A percentile compares a stretch with the other conserved stretches of the same genome.
phyloP scores from a whole-genome alignment of 2,888 invertebrate genomes.

The Diaprepes abbreviatus region DNA sequence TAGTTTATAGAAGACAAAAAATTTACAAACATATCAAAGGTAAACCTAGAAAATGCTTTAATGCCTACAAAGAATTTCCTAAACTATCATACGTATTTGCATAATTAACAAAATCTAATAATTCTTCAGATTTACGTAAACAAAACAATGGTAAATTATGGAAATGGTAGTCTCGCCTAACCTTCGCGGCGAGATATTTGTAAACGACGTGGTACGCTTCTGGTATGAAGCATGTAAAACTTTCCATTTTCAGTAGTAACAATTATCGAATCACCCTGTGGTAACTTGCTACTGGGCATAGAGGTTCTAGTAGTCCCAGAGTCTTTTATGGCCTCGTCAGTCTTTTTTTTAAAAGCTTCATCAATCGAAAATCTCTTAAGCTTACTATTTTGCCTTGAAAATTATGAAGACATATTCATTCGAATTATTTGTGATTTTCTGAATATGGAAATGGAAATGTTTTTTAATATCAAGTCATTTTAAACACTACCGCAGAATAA shows the following conservation, averaged over 20 bases:
- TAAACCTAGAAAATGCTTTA: no score
- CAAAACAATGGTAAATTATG: slow-evolving; percentile 87
- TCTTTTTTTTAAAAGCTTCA: slow-evolving; percentile 88
- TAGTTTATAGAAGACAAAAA: no score
- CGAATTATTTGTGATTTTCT: background rate
- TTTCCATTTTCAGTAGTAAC: slow-evolving; percentile 68
- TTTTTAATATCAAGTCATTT: slow-evolving; percentile 13
- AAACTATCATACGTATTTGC: no score
- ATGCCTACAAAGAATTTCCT: no score
- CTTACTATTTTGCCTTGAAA: slow-evolving; percentile 47
- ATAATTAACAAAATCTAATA: slow-evolving; percentile 10
- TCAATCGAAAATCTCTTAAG: slow-evolving; percentile 80
- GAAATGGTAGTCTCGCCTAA: slow-evolving; percentile 87
- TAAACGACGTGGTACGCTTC: slow-evolving; percentile 92
- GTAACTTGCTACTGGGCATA: slow-evolving; percentile 71
- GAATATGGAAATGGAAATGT: slow-evolving; percentile 6
- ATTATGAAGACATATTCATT: slow-evolving; percentile 43
- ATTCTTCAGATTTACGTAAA: slow-evolving; percentile 74
- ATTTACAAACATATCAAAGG: no score
- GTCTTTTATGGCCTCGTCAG: slow-evolving; percentile 84
- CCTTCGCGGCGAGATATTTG: slow-evolving; percentile 89
- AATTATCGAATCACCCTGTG: slow-evolving; percentile 69
- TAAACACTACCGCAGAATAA: slow-evolving; percentile 15
- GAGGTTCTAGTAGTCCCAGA: slow-evolving; percentile 76
- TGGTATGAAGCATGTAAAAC: slow-evolving; percentile 90